These are phyloP conservation scores for Chiroxiphia lanceolata DNA, from an alignment of 2,797 vertebrate species.

Conservation along the genomic window DNA sequence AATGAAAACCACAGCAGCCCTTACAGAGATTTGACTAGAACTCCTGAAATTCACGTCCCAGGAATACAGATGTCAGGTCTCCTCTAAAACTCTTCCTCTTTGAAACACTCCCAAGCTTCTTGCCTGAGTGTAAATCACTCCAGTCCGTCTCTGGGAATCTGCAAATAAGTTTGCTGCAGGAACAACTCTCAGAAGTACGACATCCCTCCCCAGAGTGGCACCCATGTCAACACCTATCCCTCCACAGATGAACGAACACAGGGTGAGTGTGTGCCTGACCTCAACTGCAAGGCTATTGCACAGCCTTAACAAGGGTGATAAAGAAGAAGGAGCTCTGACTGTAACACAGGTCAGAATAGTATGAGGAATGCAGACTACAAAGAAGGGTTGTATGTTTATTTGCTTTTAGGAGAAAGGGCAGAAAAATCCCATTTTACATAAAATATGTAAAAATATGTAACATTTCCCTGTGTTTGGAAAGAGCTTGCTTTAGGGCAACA, in stretches of 20 bases:
- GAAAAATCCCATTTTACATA: not conserved
- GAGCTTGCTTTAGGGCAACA: not conserved
- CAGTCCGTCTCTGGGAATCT: not conserved
- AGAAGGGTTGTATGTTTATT: not conserved
- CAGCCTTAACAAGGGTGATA: not conserved
- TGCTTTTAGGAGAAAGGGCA: not conserved
- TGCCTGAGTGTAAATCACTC: not conserved
- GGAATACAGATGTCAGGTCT: not conserved
- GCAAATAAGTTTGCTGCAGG: not conserved
- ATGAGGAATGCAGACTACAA: not conserved
- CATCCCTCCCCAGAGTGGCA: not conserved
- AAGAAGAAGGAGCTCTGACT: not conserved
- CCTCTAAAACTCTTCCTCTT: not conserved
- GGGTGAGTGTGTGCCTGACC: not conserved
- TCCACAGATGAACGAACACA: not conserved
- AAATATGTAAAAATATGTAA: conserved; percentile 18
- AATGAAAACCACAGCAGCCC: not conserved
- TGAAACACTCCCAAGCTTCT: not conserved
- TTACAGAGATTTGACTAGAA: not conserved
- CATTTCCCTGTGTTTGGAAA: not conserved
- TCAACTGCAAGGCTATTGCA: not conserved
- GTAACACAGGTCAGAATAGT: not conserved
- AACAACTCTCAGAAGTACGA: not conserved
- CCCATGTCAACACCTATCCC: not conserved
- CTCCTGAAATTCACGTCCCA: not conserved